Conservation (phyloP, 2,888 invertebrate genomes). For the Lottia scabra region DNA sequence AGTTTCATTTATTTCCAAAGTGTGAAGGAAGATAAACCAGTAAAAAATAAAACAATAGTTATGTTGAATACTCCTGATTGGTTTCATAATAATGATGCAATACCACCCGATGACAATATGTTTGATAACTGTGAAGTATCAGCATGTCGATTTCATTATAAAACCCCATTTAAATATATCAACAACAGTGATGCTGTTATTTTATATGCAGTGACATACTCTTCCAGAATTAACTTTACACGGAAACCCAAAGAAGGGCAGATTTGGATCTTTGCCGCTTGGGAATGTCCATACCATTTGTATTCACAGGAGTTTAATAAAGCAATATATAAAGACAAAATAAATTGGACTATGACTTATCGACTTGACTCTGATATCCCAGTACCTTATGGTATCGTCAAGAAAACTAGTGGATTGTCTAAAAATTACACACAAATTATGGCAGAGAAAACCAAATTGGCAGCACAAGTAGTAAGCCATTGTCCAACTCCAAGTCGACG, state of each 20-base stretch:
- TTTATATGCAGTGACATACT: not conserved
- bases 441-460: conserved; percentile 18
- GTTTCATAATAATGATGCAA: too few species aligned
- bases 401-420: not conserved
- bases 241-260: not conserved
- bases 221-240: not conserved
- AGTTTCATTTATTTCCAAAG: too few species aligned
- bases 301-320: not conserved
- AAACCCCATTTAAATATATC: not conserved
- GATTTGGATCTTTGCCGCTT: not conserved
- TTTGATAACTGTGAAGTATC: not conserved
- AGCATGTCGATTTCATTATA: not conserved
- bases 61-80: not conserved
- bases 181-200: not conserved
- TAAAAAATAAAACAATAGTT: not conserved
- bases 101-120: not conserved
- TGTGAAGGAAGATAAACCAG: not conserved
- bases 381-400: conserved; percentile 20
- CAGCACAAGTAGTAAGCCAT: conserved; percentile 23
- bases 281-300: not conserved
- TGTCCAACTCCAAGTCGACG: conserved; percentile 23
- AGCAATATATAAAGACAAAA: not conserved
- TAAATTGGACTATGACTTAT: conserved; percentile 40
- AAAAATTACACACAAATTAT: not conserved
- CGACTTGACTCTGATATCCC: conserved; percentile 35